Percentiles rank a stretch among this genome's conserved stretches.
These are phyloP conservation scores for Leptonema lineaticorne DNA, from an alignment of 1,140 invertebrate species.

Conservation along the genomic window DNA sequence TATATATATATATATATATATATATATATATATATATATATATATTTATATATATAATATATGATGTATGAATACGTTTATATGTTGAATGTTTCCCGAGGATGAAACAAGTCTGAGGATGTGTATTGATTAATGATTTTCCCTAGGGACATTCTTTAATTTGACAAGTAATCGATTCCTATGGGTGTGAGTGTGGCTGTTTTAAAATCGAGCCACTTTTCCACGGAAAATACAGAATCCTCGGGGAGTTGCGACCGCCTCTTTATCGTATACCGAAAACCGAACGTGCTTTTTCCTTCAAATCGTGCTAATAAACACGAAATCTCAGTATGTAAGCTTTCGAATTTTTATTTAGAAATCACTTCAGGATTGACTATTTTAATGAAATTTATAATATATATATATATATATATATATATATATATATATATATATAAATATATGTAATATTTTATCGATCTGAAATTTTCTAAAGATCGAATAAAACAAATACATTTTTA, in stretches of 20 bases:
- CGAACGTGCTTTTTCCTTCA: background rate
- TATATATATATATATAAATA: background rate
- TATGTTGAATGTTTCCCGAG: no score
- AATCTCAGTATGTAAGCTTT: conserved; percentile 4
- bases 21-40: no score
- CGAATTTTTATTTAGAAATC: background rate
- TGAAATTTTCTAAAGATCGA: no score
- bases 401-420: background rate
- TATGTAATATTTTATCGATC: no score
- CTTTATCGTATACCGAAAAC: conserved; percentile 2
- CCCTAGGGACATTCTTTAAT: conserved; percentile 21
- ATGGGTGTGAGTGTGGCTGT: background rate
- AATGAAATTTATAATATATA: background rate
- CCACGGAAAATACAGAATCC: conserved; percentile 8
- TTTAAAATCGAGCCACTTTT: conserved; percentile 12
- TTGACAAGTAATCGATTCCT: conserved; percentile 31
- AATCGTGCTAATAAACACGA: background rate
- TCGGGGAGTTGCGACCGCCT: conserved; percentile 7
- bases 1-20: no score
- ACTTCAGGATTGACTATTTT: background rate
- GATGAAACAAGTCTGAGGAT: background rate
- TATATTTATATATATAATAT: no score
- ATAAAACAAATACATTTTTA: no score
- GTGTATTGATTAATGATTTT: conserved; percentile 22
- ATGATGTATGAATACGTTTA: no score